Conservation (phyloP, 2,888 invertebrate genomes). For the Willowsia nigromaculata region DNA sequence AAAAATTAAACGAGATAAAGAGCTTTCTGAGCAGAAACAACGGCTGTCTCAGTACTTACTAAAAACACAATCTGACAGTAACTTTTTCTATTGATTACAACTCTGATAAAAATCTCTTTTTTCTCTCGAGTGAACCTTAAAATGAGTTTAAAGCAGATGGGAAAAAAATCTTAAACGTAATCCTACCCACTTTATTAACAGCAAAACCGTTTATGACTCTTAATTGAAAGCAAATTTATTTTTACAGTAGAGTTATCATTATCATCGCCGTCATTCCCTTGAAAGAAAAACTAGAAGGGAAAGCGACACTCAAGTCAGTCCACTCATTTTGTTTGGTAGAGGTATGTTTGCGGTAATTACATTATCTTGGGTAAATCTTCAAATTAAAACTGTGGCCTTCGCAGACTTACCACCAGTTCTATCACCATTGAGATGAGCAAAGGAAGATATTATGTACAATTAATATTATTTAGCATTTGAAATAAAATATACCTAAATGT, state of each 20-base stretch:
- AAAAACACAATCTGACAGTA: neutral
- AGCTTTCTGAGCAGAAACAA: neutral
- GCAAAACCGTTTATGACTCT: neutral
- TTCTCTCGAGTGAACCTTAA: neutral
- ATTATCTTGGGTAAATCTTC: slow-evolving; percentile 28
- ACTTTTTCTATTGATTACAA: neutral
- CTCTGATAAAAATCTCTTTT: neutral
- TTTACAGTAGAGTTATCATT: neutral
- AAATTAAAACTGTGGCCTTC: slow-evolving; percentile 27
- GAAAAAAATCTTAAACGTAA: neutral
- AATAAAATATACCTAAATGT: neutral
- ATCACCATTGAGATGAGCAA: neutral
- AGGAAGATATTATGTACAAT: neutral
- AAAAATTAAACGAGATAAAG: neutral
- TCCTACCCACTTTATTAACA: neutral
- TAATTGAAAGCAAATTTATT: slow-evolving; percentile 7
- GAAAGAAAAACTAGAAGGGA: neutral
- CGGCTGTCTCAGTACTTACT: neutral
- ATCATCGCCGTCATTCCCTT: neutral
- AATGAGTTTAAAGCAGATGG: neutral
- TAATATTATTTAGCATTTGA: neutral
- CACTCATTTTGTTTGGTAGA: neutral
- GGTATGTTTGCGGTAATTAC: slow-evolving; percentile 7
- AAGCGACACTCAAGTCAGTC: neutral
- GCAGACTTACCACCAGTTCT: slow-evolving; percentile 13